Evolutionary conservation across 2,113 vertebrate genomes (phyloP), one percentile per base, ranked within the genome.

Genomic region (Bubo bubo): DNA sequence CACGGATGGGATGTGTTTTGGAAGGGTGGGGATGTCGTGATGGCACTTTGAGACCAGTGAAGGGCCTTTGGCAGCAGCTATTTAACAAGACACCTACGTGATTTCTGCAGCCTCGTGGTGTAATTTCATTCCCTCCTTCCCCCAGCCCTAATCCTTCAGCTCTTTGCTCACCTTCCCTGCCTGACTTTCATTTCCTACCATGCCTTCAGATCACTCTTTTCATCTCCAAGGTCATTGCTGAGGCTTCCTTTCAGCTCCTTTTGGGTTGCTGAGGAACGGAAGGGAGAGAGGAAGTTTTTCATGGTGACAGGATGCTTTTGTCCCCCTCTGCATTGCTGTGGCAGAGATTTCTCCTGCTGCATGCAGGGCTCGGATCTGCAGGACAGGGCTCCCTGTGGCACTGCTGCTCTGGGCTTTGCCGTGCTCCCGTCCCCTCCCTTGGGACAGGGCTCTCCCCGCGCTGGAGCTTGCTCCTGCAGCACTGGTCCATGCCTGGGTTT

Each of bases 171-270:
- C 89, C 11, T 79, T 79, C 84, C 49, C 43, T 87, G 53, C 80
- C 70, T 5, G 6, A 58, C 90, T 95, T 89, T 85, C 63, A 73
- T 95, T 93, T 87, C 80, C 77, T 87, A 45, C 28, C 60, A 45
- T 58, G 34, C 56, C 53, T 94, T 91, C 70, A 83, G 66, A 88
- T 85, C 83, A 20, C 55, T 76, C 91, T 94, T 93, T 84, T 77
- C 45, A 55, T 93, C 77, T 62, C 73, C 77, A 77, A 80, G 93
- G 91, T 94, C 91, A 74, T 59, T 80, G 37, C 37, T 58, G 66
- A 79, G 70, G 45, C 59, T 94, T 94, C 8, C 2, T 95, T 91
- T 89, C 52, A 74, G 43, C 77, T 88, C 39, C 52, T 84, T 86
- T 75, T 52, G 75, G 60, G 50, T 79, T 93, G 76, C 80, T 94